Conservation (phyloP, 2,797 vertebrate species). For the Oryzias dopingdopingensis region DNA sequence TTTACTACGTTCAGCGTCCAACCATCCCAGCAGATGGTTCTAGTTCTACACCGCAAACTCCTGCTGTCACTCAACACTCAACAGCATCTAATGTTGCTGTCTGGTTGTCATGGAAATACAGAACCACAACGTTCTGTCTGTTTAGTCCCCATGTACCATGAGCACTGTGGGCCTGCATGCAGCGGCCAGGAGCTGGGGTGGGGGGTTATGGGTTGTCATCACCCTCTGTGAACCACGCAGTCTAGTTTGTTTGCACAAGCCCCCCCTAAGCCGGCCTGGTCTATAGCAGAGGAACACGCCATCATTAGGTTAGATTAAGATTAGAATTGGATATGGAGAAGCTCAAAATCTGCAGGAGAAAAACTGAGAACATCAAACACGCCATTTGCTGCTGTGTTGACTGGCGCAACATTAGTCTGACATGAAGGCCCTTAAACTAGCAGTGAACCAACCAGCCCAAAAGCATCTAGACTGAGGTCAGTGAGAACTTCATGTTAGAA, state of each 20-base stretch:
- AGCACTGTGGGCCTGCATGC: conserved; percentile 40
- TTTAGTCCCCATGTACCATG: conserved; percentile 25
- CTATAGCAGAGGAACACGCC: conserved; percentile 50
- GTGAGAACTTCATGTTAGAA: too few species aligned
- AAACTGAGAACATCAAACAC: too few species aligned
- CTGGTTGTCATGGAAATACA: conserved; percentile 57
- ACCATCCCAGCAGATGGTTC: conserved; percentile 47
- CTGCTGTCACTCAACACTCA: conserved; percentile 78
- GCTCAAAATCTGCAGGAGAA: too few species aligned
- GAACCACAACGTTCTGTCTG: conserved; percentile 12
- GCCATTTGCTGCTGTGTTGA: too few species aligned
- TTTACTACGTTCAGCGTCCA: conserved; percentile 40
- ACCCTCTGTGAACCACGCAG: conserved; percentile 73
- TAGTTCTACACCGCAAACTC: conserved; percentile 25
- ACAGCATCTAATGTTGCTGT: conserved; percentile 59
- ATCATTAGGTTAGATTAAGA: conserved; percentile 8
- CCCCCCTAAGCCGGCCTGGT: conserved; percentile 62
- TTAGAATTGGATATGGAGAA: not conserved
- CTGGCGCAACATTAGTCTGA: too few species aligned
- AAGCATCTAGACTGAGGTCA: too few species aligned
- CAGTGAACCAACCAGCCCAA: too few species aligned
- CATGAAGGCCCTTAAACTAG: too few species aligned
- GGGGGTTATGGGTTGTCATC: conserved; percentile 70
- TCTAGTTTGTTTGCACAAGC: conserved; percentile 78
- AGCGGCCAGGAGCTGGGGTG: conserved; percentile 60